Evolutionary conservation across 2,888 invertebrate species (phyloP).

Genomic region (Pterobdella sp.): DNA sequence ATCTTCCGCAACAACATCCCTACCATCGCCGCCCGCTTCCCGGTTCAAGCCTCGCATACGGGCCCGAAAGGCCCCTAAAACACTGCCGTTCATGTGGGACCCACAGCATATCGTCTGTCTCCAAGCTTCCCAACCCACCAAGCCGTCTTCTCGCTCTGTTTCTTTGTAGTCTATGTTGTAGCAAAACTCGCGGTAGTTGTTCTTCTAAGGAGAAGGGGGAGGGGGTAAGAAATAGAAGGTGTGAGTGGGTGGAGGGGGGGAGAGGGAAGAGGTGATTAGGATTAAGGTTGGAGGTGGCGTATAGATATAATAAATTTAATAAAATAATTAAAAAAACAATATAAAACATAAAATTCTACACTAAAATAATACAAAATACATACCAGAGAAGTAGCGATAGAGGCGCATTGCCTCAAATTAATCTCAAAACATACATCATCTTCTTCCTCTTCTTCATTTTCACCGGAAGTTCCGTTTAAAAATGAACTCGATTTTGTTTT

Average conservation of each 20-base stretch:
- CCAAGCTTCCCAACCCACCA: slow-evolving; percentile 7
- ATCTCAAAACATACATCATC: slow-evolving; percentile 2
- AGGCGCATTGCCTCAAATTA: neutral
- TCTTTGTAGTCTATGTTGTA: slow-evolving; percentile 2
- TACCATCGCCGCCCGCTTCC: neutral
- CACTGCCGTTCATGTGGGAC: neutral
- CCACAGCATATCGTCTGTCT: neutral
- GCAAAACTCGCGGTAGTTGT: slow-evolving; percentile 7
- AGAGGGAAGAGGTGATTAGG: no score
- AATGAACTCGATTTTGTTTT: neutral
- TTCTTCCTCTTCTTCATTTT: neutral
- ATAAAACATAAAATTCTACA: no score
- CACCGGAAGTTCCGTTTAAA: neutral
- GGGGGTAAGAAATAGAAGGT: no score
- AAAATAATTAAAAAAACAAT: no score
- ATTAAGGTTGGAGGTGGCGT: no score
- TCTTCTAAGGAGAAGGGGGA: no score
- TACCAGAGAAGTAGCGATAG: no score
- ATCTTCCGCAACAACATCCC: neutral
- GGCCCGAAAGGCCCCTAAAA: neutral
- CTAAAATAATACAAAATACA: no score
- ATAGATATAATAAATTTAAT: no score
- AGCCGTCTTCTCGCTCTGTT: neutral
- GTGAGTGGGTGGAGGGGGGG: no score
- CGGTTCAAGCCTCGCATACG: neutral